A percentile compares a stretch with the other conserved stretches of the same genome.
Conservation (phyloP, 1,140 invertebrate genomes). For the honey bee (Apis mellifera) region Amel_HAv3.1 CM009933.2:12421001-12421500, state of each 20-base stretch:
- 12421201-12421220: conserved; percentile 55
- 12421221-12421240: conserved; percentile 45
- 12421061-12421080: conserved; percentile 31
- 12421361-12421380: too few species aligned
- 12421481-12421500: too few species aligned
- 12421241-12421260: not conserved
- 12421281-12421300: too few species aligned
- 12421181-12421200: conserved; percentile 42
- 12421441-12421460: too few species aligned
- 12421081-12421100: conserved; percentile 16
- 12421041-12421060: not conserved
- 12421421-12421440: too few species aligned
- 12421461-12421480: too few species aligned
- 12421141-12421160: conserved; percentile 43
- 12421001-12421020: not conserved
- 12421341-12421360: too few species aligned
- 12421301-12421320: not conserved
- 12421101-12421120: conserved; percentile 36
- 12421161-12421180: conserved; percentile 67
- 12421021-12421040: conserved; percentile 4
- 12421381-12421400: too few species aligned
- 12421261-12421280: not conserved
- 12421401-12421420: too few species aligned
- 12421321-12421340: too few species aligned
- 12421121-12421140: conserved; percentile 60